Base-by-base conservation (phyloP, 2,797 vertebrate genomes). In the Serranus cabrilla region DNA sequence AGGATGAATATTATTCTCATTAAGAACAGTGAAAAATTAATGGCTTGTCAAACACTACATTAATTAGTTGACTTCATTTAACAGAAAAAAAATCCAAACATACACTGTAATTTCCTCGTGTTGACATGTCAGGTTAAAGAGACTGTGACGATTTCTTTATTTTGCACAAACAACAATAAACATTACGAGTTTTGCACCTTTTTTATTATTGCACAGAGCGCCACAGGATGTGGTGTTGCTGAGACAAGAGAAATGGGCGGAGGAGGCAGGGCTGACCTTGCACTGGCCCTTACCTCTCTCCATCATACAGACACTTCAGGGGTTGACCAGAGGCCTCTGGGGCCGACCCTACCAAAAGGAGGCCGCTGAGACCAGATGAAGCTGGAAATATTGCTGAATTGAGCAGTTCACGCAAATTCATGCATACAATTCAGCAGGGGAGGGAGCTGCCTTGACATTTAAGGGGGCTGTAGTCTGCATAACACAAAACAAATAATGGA, bases 1-100 rank as follows among this genome's bases (percentile, higher is more conserved):
- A 73, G 76, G 81, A 90, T 79, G 79, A 90, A 91, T 82, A 86
- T 83, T 74, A 84, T 79, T 83, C 88, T 87, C 89, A 92, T 91
- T 93, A 93, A 75, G 49, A 78, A 52, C 82, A 68, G 77, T 74
- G 74, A 66, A 46, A 85, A 93, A 91, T 87, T 62, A 93, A 94
- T 89, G 87, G 75, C 74, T 91, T 86, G 76, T 90, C 78, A 89
- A 90, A 87, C 85, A 67, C 61, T 39, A 77, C 76, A 81, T 83
- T 85, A 85, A 93, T 91, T 85, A 86, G 63, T 76, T 76, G 66
- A 89, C 83, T 87, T 86, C 31, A 78, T 88, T 79, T 61, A 74
- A 82, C 39, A 25, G 54, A 57, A 65, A 51, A 76, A 31, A 55
- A 51, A 60, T 21, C 23, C n/a, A 78, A 76, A 78, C 45, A 72